Conservation (phyloP, 2,113 vertebrate genomes). For the Peucedramus taeniatus region DNA sequence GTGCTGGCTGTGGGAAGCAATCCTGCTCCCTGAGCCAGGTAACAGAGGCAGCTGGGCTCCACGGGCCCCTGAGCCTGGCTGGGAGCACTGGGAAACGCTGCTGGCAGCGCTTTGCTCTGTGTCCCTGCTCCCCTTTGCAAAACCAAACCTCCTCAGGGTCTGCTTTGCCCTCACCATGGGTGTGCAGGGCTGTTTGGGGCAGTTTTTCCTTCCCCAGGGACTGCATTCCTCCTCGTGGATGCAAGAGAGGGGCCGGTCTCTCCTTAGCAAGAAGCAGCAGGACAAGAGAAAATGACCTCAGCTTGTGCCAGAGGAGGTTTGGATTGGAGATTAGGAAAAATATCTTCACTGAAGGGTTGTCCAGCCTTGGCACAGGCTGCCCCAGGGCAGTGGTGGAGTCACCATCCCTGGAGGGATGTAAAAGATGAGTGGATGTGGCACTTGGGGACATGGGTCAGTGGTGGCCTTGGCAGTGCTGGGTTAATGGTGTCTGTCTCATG, state of each 20-base stretch:
- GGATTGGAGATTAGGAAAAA: background rate
- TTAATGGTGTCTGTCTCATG: background rate
- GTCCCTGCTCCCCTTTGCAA: background rate
- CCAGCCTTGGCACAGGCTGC: background rate
- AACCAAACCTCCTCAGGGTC: background rate
- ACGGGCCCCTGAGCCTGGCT: background rate
- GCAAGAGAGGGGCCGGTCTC: accelerated
- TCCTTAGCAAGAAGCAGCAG: background rate
- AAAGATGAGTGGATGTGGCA: background rate
- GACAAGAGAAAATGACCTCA: background rate
- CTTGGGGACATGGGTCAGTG: background rate
- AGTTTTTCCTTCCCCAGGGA: background rate
- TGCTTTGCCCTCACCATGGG: background rate
- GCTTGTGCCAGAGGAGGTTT: background rate
- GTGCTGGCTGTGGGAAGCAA: background rate
- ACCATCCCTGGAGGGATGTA: background rate
- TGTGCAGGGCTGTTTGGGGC: background rate
- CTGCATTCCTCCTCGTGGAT: background rate
- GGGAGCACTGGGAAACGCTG: background rate
- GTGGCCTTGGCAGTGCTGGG: background rate
- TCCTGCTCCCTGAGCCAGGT: background rate
- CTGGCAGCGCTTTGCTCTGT: background rate
- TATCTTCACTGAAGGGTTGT: background rate
- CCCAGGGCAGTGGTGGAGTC: no score
- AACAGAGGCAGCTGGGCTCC: background rate